These are phyloP conservation scores for Serinus canaria DNA, from an alignment of 2,113 vertebrate species.

Conservation along the genomic window DNA sequence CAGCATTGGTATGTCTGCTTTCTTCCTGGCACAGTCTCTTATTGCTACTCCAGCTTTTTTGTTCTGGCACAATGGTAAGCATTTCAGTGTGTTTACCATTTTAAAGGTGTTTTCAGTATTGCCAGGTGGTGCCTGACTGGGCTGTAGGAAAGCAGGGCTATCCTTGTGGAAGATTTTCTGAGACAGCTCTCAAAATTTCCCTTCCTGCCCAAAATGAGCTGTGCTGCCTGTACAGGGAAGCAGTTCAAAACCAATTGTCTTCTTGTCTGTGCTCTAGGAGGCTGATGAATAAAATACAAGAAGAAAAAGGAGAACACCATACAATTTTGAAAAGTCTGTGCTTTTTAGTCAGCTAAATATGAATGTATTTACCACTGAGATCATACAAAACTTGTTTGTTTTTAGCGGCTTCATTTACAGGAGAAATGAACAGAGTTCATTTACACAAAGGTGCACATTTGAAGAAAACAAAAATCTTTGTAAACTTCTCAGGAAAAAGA, in stretches of 20 bases:
- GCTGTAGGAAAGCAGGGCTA: background rate
- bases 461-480: background rate
- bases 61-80: background rate
- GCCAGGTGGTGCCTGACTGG: background rate
- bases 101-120: background rate
- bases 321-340: background rate
- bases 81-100: background rate
- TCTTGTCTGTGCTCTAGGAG: background rate
- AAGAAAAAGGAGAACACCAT: background rate
- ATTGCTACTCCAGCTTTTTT: background rate
- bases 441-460: background rate
- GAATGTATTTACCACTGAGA: background rate
- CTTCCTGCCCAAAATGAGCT: background rate
- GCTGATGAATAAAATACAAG: background rate
- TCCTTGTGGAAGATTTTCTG: background rate
- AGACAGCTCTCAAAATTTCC: background rate
- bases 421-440: background rate
- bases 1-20: background rate
- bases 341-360: background rate
- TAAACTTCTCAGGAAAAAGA: background rate
- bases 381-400: background rate
- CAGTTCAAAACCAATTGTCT: background rate
- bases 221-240: background rate
- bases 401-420: background rate
- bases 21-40: background rate